Evolutionary conservation across 2,797 vertebrate species (phyloP), one percentile per base, ranked within the genome.

Genomic region (Poecilia velifera): DNA sequence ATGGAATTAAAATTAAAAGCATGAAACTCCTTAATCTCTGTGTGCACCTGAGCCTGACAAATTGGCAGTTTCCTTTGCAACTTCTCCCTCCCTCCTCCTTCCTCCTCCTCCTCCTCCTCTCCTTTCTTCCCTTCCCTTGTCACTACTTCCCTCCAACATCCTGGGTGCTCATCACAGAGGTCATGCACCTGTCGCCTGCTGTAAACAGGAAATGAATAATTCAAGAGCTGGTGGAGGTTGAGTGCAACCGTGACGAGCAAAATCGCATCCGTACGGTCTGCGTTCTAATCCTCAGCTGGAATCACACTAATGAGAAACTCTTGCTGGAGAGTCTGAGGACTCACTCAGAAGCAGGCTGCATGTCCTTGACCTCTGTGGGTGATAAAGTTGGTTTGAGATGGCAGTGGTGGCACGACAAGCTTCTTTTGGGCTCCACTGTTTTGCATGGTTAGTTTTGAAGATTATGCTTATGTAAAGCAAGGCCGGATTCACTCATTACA

Each of bases 191-290:
- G 93, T 92, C 92, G 86, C 90, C 83, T 62, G 84, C 90, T 86
- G 93, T 95, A 95, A 95, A 94, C 94, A 94, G 86, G 78, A 91
- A 92, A 93, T 95, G 88, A 94, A 95, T 94, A 93, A 95, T 95
- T 93, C 93, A 94, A 51, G 39, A 84, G 82, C 51, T n/a, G 10
- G 84, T 74, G 72, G 82, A 82, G 88, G 86, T 86, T 88, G 90
- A 90, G 89, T 81, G 92, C 86, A 91, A 85, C 93, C 0, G 70
- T 87, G 90, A 88, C 43, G 88, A 87, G 82, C 80, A 57, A 76
- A 84, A 90, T 91, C 87, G 87, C 76, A 90, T 90, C 90, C 86
- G 74, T 76, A 87, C 79, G 90, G 90, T 91, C 82, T 64, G 6
- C 14, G 73, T 86, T 79, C 68, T 90, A 90, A 90, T 94, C 91